Base-by-base conservation (phyloP, 2,888 invertebrate genomes). In the Allacma fusca region DNA sequence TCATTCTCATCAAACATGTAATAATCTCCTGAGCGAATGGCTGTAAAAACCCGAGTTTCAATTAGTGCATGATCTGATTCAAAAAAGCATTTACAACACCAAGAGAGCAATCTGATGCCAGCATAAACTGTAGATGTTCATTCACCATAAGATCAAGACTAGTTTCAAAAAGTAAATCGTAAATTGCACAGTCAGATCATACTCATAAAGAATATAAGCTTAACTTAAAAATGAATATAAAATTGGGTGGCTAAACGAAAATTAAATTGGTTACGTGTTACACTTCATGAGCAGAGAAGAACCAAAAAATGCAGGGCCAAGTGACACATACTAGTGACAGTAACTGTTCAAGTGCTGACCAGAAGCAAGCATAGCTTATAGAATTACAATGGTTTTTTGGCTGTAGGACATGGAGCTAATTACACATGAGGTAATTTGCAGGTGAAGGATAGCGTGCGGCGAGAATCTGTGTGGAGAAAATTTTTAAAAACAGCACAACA, bases 1-100 rank as follows among this genome's bases (percentile, higher is more conserved):
- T 93, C 93, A 85, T 94, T 91, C 83, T 97, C 97, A 86, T 98
- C 97, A 88, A 99, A 99, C 96, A 99, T 97, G 88, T 97, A 98
- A 88, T 99, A 98, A 88, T 99, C 99, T 23, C 98, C 99, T 79
- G 97, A 97, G 73, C 98, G 92, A 78, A 98, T 93, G 73, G 98
- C 99, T 99, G 89, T 86, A 87, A 79, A 72, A 68, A 78, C 26
- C 86, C 81, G 76, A 62, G 68, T 68, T 5, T 13, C 23, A 40
- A 34, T 44, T 44, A 75, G 43, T 21, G 12, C 0, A 21, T 23
- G 62, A 43, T 50, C 19, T n/a, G 1, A 57, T n/a, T 21, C 23
- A 64, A 50, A 19, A 28, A 5, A 24, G 12, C 34, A 24, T 34
- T 5, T n/a, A 44, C 28, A 29, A 26, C 65, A 26, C 50, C 50